These are phyloP conservation scores for Phthorimaea operculella DNA, from an alignment of 1,140 invertebrate genomes.

Conservation along the genomic window DNA sequence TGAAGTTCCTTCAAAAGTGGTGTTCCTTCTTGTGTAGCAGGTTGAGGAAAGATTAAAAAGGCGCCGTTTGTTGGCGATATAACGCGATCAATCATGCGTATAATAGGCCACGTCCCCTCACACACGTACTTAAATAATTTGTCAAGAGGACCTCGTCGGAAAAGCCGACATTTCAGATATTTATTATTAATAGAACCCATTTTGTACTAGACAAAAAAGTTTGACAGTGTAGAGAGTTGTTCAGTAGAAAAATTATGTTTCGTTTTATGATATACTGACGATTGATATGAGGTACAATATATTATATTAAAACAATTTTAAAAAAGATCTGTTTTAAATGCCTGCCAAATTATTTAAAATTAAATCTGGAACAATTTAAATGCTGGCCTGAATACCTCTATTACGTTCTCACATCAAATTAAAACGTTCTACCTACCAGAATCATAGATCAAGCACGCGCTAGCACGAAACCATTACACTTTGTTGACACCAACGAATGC, in stretches of 20 bases:
- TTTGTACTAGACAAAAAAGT: too few relatives aligned
- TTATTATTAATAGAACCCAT: too few relatives aligned
- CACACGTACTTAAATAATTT: slow-evolving; percentile 66
- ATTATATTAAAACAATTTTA: too few relatives aligned
- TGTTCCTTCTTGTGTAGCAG: background rate
- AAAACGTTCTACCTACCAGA: slow-evolving; percentile 35
- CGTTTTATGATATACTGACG: too few relatives aligned
- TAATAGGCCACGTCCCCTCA: slow-evolving; percentile 52
- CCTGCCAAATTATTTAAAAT: too few relatives aligned
- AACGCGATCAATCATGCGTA: slow-evolving; percentile 56
- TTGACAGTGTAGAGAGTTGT: too few relatives aligned
- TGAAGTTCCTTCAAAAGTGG: background rate
- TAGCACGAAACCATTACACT: slow-evolving; percentile 61
- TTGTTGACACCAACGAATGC: slow-evolving; percentile 62
- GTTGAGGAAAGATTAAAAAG: slow-evolving; percentile 36
- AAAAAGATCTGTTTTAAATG: too few relatives aligned
- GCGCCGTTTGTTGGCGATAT: slow-evolving; percentile 44
- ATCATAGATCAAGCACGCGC: slow-evolving; percentile 50
- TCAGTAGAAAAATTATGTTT: too few relatives aligned
- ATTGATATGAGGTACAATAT: too few relatives aligned
- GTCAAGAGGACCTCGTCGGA: slow-evolving; percentile 42
- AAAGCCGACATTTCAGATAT: too few relatives aligned
- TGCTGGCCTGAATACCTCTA: too few relatives aligned
- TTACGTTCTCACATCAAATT: slow-evolving; percentile 20
- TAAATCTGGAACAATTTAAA: too few relatives aligned